Conservation (phyloP, 1,140 invertebrate genomes). For the Polypedilum pembai region DNA sequence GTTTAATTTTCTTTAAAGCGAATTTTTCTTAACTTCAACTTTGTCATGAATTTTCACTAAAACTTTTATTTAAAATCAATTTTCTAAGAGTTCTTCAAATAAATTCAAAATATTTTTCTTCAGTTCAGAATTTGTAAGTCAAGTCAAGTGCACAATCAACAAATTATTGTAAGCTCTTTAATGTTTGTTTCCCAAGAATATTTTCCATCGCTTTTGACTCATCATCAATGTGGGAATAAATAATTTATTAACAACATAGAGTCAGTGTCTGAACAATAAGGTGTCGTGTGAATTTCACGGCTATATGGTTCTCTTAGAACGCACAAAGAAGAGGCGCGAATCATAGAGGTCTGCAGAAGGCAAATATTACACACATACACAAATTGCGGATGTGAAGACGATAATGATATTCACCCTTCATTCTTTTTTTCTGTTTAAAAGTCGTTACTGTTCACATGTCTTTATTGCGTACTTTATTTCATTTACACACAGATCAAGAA, state of each 20-base stretch:
- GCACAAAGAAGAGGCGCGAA: neutral
- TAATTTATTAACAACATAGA: neutral
- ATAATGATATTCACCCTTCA: constrained; percentile 23
- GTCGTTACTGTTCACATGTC: neutral
- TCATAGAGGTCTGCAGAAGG: neutral
- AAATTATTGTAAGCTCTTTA: too few relatives aligned
- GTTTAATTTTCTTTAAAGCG: too few relatives aligned
- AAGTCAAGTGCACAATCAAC: too few relatives aligned
- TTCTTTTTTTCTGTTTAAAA: neutral
- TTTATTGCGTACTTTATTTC: neutral
- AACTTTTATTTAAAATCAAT: too few relatives aligned
- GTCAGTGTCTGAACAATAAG: constrained; percentile 18
- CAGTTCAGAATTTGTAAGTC: too few relatives aligned
- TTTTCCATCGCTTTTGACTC: neutral
- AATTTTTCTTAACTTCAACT: too few relatives aligned
- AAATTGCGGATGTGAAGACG: neutral
- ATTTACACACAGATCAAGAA: neutral
- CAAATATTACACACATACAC: neutral
- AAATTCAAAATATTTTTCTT: too few relatives aligned
- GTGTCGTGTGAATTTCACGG: neutral
- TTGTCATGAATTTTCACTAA: too few relatives aligned
- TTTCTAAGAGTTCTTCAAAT: too few relatives aligned
- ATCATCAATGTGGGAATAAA: constrained; percentile 5
- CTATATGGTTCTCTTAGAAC: neutral
- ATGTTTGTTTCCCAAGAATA: too few relatives aligned